Conservation (phyloP, 2,888 invertebrate species). For the Cephus pulcher region DNA sequence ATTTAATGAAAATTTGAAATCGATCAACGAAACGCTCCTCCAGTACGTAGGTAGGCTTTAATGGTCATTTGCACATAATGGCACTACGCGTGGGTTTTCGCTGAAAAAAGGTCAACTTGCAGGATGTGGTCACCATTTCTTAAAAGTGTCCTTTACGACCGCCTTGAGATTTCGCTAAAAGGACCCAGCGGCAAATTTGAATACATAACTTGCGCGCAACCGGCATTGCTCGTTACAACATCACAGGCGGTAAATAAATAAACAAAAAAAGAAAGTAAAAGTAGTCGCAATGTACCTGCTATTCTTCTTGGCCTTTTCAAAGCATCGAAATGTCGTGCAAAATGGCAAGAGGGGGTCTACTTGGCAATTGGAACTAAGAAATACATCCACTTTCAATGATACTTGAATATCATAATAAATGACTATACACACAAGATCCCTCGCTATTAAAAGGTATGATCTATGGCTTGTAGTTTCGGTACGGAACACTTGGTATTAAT, state of each 20-base stretch:
- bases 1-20: neutral
- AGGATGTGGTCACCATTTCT: constrained; percentile 8
- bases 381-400: neutral
- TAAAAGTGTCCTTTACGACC: neutral
- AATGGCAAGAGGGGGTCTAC: neutral
- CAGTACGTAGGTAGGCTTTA: neutral
- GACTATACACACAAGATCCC: neutral
- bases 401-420: neutral
- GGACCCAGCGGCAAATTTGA: constrained; percentile 17
- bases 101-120: constrained; percentile 31
- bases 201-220: constrained; percentile 24
- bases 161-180: neutral
- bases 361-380: neutral
- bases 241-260: neutral
- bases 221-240: neutral
- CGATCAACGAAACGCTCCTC: neutral
- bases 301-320: neutral
- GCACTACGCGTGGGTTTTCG: constrained; percentile 18
- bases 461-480: neutral
- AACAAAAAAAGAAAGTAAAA: too few species aligned
- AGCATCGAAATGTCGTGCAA: neutral
- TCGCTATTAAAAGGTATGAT: neutral
- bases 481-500: neutral
- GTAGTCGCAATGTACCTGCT: neutral
- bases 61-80: neutral